These are phyloP conservation scores for Silurus glanis DNA, from an alignment of 2,113 vertebrate genomes.

Conservation along the genomic window DNA sequence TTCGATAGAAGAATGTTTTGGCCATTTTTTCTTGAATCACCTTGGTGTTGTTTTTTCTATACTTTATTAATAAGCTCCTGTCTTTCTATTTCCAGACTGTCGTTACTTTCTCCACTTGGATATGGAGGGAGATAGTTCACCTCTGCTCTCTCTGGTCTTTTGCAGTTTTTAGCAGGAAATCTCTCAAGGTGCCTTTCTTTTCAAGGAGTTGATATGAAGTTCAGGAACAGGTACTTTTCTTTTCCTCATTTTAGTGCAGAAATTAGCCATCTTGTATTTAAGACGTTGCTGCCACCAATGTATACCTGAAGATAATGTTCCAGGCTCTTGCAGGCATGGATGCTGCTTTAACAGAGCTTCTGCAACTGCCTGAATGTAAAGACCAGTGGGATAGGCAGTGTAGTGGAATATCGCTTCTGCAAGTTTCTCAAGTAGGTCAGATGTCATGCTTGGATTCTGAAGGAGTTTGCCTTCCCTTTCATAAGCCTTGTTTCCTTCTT, in stretches of 20 bases:
- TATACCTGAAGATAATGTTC: constrained; percentile 45
- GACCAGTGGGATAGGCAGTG: constrained; percentile 42
- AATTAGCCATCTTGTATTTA: constrained; percentile 54
- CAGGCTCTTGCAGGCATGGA: constrained; percentile 45
- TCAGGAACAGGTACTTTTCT: constrained; percentile 51
- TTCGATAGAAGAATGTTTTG: constrained; percentile 51
- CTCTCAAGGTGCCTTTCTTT: constrained; percentile 52
- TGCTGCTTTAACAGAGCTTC: constrained; percentile 47
- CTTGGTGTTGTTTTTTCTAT: constrained; percentile 46
- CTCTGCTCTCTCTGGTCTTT: constrained; percentile 55
- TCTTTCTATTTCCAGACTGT: constrained; percentile 50
- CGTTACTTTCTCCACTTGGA: constrained; percentile 49
- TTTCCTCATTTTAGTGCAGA: constrained; percentile 46
- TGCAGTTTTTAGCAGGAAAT: constrained; percentile 55
- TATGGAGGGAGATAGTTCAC: constrained; percentile 58
- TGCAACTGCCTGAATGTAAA: constrained; percentile 42
- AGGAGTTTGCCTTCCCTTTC: constrained; percentile 40
- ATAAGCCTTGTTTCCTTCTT: constrained; percentile 45
- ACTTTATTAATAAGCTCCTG: constrained; percentile 38
- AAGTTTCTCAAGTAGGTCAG: constrained; percentile 49
- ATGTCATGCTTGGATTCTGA: constrained; percentile 47
- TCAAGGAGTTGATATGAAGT: constrained; percentile 51
- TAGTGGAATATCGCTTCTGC: constrained; percentile 46
- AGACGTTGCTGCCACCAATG: constrained; percentile 50
- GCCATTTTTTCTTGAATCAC: constrained; percentile 47